Evolutionary conservation across 2,113 vertebrate species (phyloP).

Genomic region (Gymnobelideus leadbeateri): DNA sequence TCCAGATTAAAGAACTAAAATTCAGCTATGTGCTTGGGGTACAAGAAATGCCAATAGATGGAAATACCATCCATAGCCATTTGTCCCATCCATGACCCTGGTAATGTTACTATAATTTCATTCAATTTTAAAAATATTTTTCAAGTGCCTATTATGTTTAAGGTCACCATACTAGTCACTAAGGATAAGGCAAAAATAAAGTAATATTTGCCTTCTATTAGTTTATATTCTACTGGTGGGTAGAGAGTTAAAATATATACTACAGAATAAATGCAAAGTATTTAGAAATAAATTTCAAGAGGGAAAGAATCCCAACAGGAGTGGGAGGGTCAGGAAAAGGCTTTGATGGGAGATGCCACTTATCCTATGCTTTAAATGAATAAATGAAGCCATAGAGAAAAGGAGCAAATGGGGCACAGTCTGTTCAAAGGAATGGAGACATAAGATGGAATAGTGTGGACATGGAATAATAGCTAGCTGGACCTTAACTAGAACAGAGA

Average conservation of each 20-base stretch:
- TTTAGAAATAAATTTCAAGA: not conserved
- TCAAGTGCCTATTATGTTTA: not conserved
- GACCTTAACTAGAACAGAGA: not conserved
- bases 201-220: not conserved
- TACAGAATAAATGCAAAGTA: not conserved
- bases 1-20: not conserved
- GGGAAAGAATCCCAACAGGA: not conserved
- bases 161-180: not conserved
- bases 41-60: not conserved
- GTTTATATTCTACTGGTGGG: not conserved
- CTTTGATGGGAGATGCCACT: not conserved
- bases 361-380: not conserved
- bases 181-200: not conserved
- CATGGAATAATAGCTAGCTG: not conserved
- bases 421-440: not conserved
- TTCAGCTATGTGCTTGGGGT: not conserved
- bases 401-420: not conserved
- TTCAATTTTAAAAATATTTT: not conserved
- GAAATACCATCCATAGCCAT: not conserved
- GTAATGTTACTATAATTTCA: not conserved
- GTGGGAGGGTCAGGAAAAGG: not conserved
- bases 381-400: not conserved
- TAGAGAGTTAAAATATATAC: not conserved
- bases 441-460: not conserved
- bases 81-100: not conserved